Evolutionary conservation across 2,113 vertebrate species (phyloP).

Genomic region (Gobiocypris rarus): DNA sequence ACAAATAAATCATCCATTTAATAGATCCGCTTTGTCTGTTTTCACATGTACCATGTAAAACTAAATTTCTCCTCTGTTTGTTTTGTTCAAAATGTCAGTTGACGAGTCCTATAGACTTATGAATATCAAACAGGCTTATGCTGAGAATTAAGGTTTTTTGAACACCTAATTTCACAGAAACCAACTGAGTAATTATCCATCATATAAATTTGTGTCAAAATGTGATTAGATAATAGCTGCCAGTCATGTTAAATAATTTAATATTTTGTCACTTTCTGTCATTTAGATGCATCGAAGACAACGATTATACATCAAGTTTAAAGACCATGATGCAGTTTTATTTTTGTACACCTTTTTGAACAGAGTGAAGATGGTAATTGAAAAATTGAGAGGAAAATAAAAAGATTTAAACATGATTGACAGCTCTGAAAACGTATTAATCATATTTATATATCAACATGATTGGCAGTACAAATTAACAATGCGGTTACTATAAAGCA

Average conservation of each 20-base stretch:
- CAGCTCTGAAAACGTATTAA: too few relatives aligned
- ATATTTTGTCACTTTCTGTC: neutral
- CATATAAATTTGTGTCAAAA: neutral
- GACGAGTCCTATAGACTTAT: neutral
- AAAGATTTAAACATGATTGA: too few relatives aligned
- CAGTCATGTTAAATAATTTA: neutral
- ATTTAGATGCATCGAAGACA: neutral
- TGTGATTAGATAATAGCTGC: neutral
- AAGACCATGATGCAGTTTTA: neutral
- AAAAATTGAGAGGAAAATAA: too few relatives aligned
- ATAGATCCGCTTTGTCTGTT: conserved; percentile 66
- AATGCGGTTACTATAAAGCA: too few relatives aligned
- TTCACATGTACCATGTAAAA: conserved; percentile 52
- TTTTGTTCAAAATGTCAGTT: conserved; percentile 52
- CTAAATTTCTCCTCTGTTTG: conserved; percentile 50
- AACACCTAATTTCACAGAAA: neutral
- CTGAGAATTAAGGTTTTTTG: neutral
- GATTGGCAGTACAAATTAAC: too few relatives aligned
- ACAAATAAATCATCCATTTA: conserved; percentile 67
- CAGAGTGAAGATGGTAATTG: too few relatives aligned
- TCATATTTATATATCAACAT: too few relatives aligned
- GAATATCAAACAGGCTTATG: too few relatives aligned
- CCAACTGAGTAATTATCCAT: neutral
- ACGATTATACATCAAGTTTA: neutral
- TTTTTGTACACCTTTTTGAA: too few relatives aligned